Conservation (phyloP, 2,113 vertebrate genomes). For the Rhabdornis inornatus region DNA sequence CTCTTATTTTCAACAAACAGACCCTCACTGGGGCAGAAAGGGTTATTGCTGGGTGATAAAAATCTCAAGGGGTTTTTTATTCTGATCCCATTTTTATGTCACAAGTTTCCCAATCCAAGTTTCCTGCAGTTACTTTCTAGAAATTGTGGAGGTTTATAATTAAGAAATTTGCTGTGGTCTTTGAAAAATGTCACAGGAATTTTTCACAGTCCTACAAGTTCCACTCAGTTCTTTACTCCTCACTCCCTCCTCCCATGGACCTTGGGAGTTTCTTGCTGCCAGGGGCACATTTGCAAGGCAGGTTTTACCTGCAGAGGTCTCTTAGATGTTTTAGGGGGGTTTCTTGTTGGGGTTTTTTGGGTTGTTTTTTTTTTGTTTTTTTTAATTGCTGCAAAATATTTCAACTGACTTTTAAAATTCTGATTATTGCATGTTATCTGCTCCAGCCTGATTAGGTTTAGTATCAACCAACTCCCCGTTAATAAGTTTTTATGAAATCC, state of each 20-base stretch:
- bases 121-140: not conserved
- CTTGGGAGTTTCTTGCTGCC: not conserved
- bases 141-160: not conserved
- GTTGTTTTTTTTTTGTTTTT: not conserved
- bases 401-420: not conserved
- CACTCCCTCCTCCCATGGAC: not conserved
- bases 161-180: not conserved
- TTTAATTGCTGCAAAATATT: not conserved
- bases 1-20: not conserved
- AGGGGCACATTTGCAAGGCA: too few species aligned
- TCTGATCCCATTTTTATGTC: not conserved
- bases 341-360: not conserved
- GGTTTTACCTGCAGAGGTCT: not conserved
- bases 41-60: not conserved
- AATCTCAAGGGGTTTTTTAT: not conserved
- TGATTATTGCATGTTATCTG: not conserved
- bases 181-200: not conserved
- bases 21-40: not conserved
- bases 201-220: not conserved
- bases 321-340: fast-evolving
- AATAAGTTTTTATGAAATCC: not conserved
- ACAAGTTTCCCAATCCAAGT: not conserved
- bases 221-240: not conserved
- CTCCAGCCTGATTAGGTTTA: not conserved
- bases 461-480: not conserved